Evolutionary conservation across 2,888 invertebrate genomes (phyloP), one percentile per base, ranked within the genome.

Genomic region (Tetramorium bicarinatum): DNA sequence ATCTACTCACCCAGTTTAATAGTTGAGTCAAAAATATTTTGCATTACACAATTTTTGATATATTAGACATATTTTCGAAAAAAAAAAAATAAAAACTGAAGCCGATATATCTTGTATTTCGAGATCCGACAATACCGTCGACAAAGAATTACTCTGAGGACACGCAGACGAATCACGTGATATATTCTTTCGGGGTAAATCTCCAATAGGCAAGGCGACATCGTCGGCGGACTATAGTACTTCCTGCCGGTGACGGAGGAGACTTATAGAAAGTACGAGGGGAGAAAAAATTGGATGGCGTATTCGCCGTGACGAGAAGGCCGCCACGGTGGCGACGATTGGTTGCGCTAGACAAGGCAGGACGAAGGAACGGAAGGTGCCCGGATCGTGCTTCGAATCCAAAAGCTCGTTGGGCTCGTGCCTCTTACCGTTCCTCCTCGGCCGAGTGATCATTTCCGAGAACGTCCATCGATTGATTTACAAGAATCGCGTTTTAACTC

Each of bases 331-430:
- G n/a, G 13, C 83, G 83, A 81, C 80, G 80, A 87, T 87, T 88
- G 88, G 85, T 82, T 80, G 85, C 74, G 66, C 49, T 77, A 75
- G 81, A 74, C 86, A 87, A 44, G 81, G 59, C 80, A 79, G 85
- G 88, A 89, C 88, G 91, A 52, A 77, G 64, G 91, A 94, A 92
- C 93, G 94, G 94, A 94, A 94, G 94, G 91, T 91, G 91, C 90
- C 86, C 84, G 90, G 90, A 82, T 89, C 93, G 93, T 93, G 93
- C 90, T 88, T 91, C 88, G 94, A 93, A 94, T 94, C 91, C 90
- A 87, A 91, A 91, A 91, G 81, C 82, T 87, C 74, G 75, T 66
- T 84, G 64, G 82, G 82, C 79, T 87, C 89, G 88, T 86, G 83
- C 79, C 62, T 87, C 79, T 82, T 80, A 62, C 84, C 77, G 74